phyloP scores from a whole-genome alignment of 1,140 invertebrate species.

The Chymomyza costata region DNA sequence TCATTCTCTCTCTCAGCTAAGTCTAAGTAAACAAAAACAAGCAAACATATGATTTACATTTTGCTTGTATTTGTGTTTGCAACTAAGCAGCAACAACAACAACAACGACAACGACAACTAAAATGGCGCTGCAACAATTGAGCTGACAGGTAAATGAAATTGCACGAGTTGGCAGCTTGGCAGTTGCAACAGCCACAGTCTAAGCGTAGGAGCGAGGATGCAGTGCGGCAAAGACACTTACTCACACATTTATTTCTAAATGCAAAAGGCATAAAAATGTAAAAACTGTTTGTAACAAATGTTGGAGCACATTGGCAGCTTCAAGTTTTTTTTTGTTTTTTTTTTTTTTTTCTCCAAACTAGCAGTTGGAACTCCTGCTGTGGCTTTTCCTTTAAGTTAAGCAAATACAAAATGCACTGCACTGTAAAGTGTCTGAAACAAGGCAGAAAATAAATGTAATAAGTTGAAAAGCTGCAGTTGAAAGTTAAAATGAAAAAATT shows the following conservation, averaged over 20 bases:
- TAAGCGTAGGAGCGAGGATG: too few relatives aligned
- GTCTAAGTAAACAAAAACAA: slow-evolving; percentile 1
- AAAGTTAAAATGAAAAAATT: too few relatives aligned
- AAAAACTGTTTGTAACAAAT: too few relatives aligned
- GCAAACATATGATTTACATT: slow-evolving; percentile 8
- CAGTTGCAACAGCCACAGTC: too few relatives aligned
- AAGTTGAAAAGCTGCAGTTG: too few relatives aligned
- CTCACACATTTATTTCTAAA: slow-evolving; percentile 27
- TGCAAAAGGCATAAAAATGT: slow-evolving; percentile 32
- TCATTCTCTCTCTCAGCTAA: too few relatives aligned
- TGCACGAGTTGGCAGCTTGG: slow-evolving; percentile 26
- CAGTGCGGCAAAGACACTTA: not conserved
- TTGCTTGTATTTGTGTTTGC: slow-evolving; percentile 6
- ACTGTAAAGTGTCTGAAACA: slow-evolving; percentile 27
- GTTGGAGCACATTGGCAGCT: slow-evolving; percentile 47
- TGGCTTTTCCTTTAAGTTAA: too few relatives aligned
- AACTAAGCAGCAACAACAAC: slow-evolving; percentile 11
- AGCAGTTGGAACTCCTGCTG: too few relatives aligned
- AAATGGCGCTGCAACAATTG: too few relatives aligned
- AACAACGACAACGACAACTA: slow-evolving; percentile 13
- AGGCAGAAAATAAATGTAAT: slow-evolving; percentile 12
- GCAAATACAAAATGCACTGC: slow-evolving; percentile 19
- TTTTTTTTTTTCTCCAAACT: not conserved
- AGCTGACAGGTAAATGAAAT: slow-evolving; percentile 55
- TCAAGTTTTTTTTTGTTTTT: slow-evolving; percentile 16